These are phyloP conservation scores for Oostethus manadensis DNA, from an alignment of 2,113 vertebrate genomes.

Conservation along the genomic window DNA sequence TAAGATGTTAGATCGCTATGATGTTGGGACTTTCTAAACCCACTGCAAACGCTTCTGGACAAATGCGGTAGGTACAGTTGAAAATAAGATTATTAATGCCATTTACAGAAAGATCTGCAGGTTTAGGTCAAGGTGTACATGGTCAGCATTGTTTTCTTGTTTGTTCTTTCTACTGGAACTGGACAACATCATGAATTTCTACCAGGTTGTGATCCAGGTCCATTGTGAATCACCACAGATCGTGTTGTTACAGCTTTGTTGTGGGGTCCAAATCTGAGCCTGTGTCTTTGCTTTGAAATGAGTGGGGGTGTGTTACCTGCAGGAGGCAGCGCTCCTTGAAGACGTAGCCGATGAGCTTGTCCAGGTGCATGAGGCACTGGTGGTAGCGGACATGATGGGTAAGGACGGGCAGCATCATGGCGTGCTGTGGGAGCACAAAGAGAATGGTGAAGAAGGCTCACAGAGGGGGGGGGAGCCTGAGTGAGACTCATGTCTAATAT, in stretches of 20 bases:
- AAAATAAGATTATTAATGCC: too few relatives aligned
- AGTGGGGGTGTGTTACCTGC: constrained; percentile 75
- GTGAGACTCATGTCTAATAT: constrained; percentile 18
- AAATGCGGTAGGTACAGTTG: not conserved
- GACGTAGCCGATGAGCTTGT: constrained; percentile 89
- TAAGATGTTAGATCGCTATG: too few relatives aligned
- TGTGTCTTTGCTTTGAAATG: not conserved
- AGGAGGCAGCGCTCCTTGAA: constrained; percentile 95
- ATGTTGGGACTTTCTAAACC: too few relatives aligned
- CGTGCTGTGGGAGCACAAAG: constrained; percentile 76
- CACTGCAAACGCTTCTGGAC: not conserved
- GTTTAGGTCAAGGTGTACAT: too few relatives aligned
- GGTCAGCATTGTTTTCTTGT: too few relatives aligned
- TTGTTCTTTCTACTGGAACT: too few relatives aligned
- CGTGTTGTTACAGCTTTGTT: too few relatives aligned
- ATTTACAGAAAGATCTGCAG: too few relatives aligned
- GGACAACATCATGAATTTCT: too few relatives aligned
- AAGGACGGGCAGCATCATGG: constrained; percentile 98
- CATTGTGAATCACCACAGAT: too few relatives aligned
- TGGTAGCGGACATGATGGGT: constrained; percentile 99
- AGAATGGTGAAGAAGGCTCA: constrained; percentile 12
- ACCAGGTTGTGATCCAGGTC: too few relatives aligned
- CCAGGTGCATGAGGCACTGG: constrained; percentile 96
- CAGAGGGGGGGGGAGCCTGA: not conserved
- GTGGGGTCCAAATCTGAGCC: too few relatives aligned